Base-by-base conservation (phyloP, 2,797 vertebrate genomes). In the Sebastes glaucus region DNA sequence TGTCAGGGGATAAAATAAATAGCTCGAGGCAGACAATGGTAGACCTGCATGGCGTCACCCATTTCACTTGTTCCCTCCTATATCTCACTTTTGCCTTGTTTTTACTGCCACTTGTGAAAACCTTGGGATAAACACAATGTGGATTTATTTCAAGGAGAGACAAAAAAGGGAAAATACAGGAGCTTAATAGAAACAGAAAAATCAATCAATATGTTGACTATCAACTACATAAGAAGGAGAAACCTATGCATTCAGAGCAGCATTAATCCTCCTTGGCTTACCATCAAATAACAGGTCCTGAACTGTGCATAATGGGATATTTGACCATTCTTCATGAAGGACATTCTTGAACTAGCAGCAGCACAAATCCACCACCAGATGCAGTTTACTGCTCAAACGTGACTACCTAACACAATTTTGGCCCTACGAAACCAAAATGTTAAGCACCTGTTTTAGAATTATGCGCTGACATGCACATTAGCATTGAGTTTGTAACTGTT, bases 1-100 rank as follows among this genome's bases (percentile, higher is more conserved):
- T 86, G 91, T 90, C 88, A 79, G 69, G 53, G 77, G 85, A 92
- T 86, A 63, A 88, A 92, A 92, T 87, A 90, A 91, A 92, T 88
- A 87, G 81, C 77, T 85, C 25, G 82, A 84, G 83, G 86, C 81
- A 79, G 85, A 85, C 77, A 88, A 86, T 83, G 82, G 83, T 79
- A 53, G 77, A 84, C 73, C 78, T 73, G 83, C 69, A 16, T 33
- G 74, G 77, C 11, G 6, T 76, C 84, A 83, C 79, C 76, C 42
- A 49, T 89, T 91, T 75, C 42, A 66, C 62, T 88, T 77, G 66
- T 88, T 84, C 74, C 60, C 61, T 64, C 52, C 76, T 79, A 83
- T 91, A 83, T 91, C 84, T 83, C 61, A 20, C 55, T 68, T 82
- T 85, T 77, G 33, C 52, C 38, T 80, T 78, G 75, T 49, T 89